Percentiles rank a stretch among this genome's conserved stretches.
phyloP scores from a whole-genome alignment of 2,888 invertebrate genomes.

The Drosophila meridiana region DNA sequence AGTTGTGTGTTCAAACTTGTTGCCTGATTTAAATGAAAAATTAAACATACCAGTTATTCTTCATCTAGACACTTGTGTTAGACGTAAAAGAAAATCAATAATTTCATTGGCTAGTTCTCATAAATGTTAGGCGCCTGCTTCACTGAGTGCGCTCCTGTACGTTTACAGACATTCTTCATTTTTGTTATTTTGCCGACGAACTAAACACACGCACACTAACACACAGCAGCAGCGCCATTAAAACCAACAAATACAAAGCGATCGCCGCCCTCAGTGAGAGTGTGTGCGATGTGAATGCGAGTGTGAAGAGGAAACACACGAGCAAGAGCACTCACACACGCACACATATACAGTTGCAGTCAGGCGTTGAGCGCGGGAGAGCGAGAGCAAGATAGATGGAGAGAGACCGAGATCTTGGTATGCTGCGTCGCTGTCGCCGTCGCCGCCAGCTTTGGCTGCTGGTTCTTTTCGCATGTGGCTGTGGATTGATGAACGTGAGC shows the following conservation, averaged over 20 bases:
- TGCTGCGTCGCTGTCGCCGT: slow-evolving; percentile 55
- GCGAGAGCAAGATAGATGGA: slow-evolving; percentile 37
- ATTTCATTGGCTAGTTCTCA: not conserved
- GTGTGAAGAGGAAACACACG: slow-evolving; percentile 56
- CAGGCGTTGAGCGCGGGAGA: slow-evolving; percentile 24
- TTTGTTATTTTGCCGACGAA: slow-evolving; percentile 67
- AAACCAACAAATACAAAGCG: slow-evolving; percentile 73
- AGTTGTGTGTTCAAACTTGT: not conserved
- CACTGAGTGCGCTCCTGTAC: slow-evolving; percentile 51
- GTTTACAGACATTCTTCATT: slow-evolving; percentile 71
- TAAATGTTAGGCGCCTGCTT: not conserved
- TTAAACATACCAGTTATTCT: not conserved
- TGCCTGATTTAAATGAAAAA: not conserved
- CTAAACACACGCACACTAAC: slow-evolving; percentile 43
- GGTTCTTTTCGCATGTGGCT: slow-evolving; percentile 56
- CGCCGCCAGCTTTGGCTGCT: slow-evolving; percentile 41
- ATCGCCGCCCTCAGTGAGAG: slow-evolving; percentile 63
- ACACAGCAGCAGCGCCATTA: slow-evolving; percentile 77
- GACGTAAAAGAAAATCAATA: not conserved
- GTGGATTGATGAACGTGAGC: slow-evolving; percentile 58
- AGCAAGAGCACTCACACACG: slow-evolving; percentile 23
- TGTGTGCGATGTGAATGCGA: slow-evolving; percentile 47
- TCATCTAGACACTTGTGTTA: no score
- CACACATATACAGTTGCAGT: not conserved
- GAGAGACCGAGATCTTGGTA: slow-evolving; percentile 56